These are phyloP conservation scores for Gasterosteus aculeatus DNA, from an alignment of 2,113 vertebrate genomes.

Conservation along the genomic window DNA sequence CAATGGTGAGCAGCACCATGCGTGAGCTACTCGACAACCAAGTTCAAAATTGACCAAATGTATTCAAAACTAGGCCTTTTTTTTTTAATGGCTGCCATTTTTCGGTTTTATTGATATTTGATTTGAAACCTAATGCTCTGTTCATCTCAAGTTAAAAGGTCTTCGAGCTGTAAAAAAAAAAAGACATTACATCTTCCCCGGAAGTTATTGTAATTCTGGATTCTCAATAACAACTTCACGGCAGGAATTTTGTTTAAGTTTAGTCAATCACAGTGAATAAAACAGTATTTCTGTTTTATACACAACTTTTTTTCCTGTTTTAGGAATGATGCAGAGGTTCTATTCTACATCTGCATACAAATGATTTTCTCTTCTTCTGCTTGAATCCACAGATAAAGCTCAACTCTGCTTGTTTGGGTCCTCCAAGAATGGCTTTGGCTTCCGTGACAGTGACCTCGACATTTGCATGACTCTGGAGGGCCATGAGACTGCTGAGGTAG, in stretches of 20 bases:
- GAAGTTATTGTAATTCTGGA: neutral
- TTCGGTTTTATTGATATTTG: neutral
- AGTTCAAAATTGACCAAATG: neutral
- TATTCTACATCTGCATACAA: neutral
- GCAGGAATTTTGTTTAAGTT: neutral
- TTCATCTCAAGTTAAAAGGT: neutral
- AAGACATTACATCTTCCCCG: neutral
- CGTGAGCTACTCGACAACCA: neutral
- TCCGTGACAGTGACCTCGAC: slow-evolving; percentile 97
- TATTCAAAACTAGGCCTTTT: neutral
- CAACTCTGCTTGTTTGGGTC: slow-evolving; percentile 98
- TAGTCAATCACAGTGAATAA: neutral
- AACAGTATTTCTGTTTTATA: neutral
- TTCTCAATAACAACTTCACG: neutral
- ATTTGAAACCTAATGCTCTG: neutral
- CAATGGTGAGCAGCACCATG: slow-evolving; percentile 86
- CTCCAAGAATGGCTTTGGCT: slow-evolving; percentile 98
- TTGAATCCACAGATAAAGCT: slow-evolving; percentile 86
- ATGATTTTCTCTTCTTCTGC: neutral
- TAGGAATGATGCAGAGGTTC: neutral
- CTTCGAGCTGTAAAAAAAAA: neutral
- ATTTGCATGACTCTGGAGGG: slow-evolving; percentile 99
- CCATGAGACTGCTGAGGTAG: slow-evolving; percentile 95
- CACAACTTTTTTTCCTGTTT: neutral
- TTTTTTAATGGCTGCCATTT: neutral